Conservation (phyloP, 2,888 invertebrate species). For the Epinotia bilunana region DNA sequence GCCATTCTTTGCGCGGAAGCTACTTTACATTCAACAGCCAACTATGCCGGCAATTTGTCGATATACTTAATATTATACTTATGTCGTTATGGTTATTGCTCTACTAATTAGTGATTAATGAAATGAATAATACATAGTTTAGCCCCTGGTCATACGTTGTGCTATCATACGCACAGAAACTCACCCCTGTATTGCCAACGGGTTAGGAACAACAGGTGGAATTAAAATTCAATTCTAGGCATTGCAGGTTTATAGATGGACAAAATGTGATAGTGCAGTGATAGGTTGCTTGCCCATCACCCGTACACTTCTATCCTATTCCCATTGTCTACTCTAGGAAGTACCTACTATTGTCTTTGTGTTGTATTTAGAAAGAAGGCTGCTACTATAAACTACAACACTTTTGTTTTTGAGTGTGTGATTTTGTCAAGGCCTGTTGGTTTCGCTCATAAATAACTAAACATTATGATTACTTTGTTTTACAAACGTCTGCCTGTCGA, state of each 20-base stretch:
- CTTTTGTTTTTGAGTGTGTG: too few species aligned
- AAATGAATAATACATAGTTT: constrained; percentile 6
- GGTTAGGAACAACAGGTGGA: too few species aligned
- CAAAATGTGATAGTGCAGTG: too few species aligned
- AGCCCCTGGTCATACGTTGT: not conserved
- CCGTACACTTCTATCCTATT: too few species aligned
- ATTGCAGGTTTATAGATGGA: too few species aligned
- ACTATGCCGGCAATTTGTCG: not conserved
- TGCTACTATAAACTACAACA: too few species aligned
- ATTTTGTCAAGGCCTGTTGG: too few species aligned
- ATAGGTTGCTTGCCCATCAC: too few species aligned
- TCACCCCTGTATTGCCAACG: not conserved
- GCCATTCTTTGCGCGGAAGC: not conserved
- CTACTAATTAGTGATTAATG: not conserved
- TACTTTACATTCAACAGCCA: not conserved
- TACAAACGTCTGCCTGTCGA: not conserved
- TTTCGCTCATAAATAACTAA: constrained; percentile 1
- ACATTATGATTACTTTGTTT: constrained; percentile 10
- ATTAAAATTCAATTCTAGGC: too few species aligned
- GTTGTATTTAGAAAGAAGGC: too few species aligned
- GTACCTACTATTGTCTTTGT: too few species aligned
- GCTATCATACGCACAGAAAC: not conserved
- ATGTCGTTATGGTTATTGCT: not conserved
- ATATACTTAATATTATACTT: not conserved
- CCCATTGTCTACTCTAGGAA: too few species aligned